Percentiles rank a stretch among this genome's conserved stretches.
Evolutionary conservation across 2,797 vertebrate genomes (phyloP).

Genomic region (Microctenopoma lineatum): DNA sequence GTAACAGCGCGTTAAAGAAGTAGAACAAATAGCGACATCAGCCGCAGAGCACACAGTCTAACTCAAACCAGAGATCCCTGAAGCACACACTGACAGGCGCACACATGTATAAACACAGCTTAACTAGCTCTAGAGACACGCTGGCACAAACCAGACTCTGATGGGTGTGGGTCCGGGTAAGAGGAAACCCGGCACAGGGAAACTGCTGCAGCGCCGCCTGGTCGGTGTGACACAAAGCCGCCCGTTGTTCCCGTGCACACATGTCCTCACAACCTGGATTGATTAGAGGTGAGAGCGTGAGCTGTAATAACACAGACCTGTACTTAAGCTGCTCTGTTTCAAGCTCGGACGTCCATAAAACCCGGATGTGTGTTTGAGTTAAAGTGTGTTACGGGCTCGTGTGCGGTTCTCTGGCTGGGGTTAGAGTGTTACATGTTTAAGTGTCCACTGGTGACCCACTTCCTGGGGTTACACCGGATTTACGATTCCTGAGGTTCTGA

Average conservation of each 20-base stretch:
- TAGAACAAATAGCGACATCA: constrained; percentile 51
- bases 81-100: constrained; percentile 9
- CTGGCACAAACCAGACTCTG: constrained; percentile 61
- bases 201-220: constrained; percentile 32
- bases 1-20: constrained; percentile 45
- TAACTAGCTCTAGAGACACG: constrained; percentile 58
- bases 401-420: constrained; percentile 44
- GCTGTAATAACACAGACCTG: constrained; percentile 68
- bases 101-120: constrained; percentile 37
- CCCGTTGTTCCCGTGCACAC: constrained; percentile 61
- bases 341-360: constrained; percentile 65
- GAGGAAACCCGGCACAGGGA: constrained; percentile 43
- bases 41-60: constrained; percentile 35
- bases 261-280: constrained; percentile 67
- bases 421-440: constrained; percentile 74
- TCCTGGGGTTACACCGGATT: constrained; percentile 72
- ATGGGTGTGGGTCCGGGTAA: constrained; percentile 59
- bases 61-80: constrained; percentile 58
- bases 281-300: constrained; percentile 70
- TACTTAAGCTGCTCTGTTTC: constrained; percentile 67
- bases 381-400: neutral
- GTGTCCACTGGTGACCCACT: constrained; percentile 71
- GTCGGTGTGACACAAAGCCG: constrained; percentile 68
- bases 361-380: constrained; percentile 4
- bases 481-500: constrained; percentile 67